Evolutionary conservation across 2,888 invertebrate genomes (phyloP).

Genomic region (Dicycla oo): DNA sequence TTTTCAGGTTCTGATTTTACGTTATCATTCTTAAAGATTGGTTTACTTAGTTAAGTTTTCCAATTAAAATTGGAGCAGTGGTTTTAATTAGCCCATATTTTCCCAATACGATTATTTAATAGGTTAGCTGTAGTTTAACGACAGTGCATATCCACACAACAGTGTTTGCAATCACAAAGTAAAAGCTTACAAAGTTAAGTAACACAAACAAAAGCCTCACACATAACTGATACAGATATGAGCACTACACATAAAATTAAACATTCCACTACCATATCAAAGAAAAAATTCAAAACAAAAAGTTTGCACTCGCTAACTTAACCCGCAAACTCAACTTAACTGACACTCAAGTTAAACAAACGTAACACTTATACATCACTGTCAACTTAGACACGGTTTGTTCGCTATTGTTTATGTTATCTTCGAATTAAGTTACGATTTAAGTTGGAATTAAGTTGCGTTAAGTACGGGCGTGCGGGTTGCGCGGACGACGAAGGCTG

Average conservation of each 20-base stretch:
- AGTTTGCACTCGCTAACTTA: slow-evolving; percentile 69
- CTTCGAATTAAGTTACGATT: slow-evolving; percentile 73
- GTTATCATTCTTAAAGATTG: background rate
- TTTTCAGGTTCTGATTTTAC: background rate
- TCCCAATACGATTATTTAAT: slow-evolving; percentile 4
- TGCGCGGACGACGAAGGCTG: slow-evolving; percentile 63
- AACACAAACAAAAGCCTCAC: slow-evolving; percentile 46
- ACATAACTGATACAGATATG: slow-evolving; percentile 58
- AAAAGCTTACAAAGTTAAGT: slow-evolving; percentile 25
- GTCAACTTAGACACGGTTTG: slow-evolving; percentile 41
- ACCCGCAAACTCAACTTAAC: slow-evolving; percentile 63
- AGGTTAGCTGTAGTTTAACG: slow-evolving; percentile 8
- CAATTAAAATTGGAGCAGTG: background rate
- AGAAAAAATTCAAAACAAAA: slow-evolving; percentile 72
- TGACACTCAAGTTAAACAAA: slow-evolving; percentile 49
- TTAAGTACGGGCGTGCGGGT: slow-evolving; percentile 70
- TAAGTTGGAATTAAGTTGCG: slow-evolving; percentile 69
- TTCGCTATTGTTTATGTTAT: slow-evolving; percentile 54
- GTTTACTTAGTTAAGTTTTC: background rate
- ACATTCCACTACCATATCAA: slow-evolving; percentile 72
- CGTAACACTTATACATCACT: slow-evolving; percentile 40
- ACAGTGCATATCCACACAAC: background rate
- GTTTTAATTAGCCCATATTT: slow-evolving; percentile 1
- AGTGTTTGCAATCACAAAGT: slow-evolving; percentile 27
- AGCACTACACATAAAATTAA: slow-evolving; percentile 69